Evolutionary conservation across 2,888 invertebrate species (phyloP).

Genomic region (Microctonus brassicae): DNA sequence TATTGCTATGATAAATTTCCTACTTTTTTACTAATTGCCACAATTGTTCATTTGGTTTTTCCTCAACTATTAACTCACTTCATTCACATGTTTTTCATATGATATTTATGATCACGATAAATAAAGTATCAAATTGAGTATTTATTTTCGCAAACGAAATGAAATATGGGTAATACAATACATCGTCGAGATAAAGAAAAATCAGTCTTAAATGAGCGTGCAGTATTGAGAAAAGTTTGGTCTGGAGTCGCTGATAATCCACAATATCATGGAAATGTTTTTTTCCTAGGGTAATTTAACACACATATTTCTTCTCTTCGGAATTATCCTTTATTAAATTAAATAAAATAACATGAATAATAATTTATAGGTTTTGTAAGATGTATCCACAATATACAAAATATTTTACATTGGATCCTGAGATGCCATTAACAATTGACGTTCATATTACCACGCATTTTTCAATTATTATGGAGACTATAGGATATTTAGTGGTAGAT

Average conservation of each 20-base stretch:
- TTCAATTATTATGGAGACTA: slow-evolving; percentile 53
- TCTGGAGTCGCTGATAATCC: slow-evolving; percentile 53
- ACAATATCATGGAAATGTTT: slow-evolving; percentile 53
- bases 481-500: slow-evolving; percentile 54
- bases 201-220: slow-evolving; percentile 46
- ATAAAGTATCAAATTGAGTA: neutral
- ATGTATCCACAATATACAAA: slow-evolving; percentile 53
- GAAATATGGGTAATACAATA: slow-evolving; percentile 35
- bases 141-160: neutral
- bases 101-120: slow-evolving; percentile 6
- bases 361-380: slow-evolving; percentile 50
- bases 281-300: slow-evolving; percentile 49
- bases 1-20: no score
- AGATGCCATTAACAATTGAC: slow-evolving; percentile 48
- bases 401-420: slow-evolving; percentile 51
- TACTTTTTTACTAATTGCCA: no score
- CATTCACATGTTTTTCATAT: slow-evolving; percentile 9
- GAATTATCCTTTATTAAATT: slow-evolving; percentile 9
- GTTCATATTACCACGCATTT: slow-evolving; percentile 49
- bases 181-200: slow-evolving; percentile 34
- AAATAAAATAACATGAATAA: slow-evolving; percentile 1
- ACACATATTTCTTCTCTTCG: neutral
- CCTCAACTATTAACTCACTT: neutral
- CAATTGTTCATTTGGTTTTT: neutral
- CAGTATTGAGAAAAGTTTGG: slow-evolving; percentile 50